Evolutionary conservation across 2,113 vertebrate species (phyloP).

Genomic region (Suricata suricatta): DNA sequence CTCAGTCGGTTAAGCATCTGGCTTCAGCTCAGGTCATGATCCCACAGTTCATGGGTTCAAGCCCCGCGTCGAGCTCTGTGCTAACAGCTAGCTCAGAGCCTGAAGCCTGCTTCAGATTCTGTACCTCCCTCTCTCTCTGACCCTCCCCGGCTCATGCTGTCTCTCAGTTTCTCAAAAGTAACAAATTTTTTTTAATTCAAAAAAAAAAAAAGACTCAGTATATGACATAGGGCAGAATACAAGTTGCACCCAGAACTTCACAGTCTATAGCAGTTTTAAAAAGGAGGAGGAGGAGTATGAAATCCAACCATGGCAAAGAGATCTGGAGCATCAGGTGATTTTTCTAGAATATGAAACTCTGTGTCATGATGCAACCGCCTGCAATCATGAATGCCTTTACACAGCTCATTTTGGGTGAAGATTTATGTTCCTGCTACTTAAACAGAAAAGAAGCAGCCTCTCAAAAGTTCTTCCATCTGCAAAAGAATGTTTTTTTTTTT

Average conservation of each 20-base stretch:
- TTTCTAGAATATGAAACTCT: not conserved
- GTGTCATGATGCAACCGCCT: not conserved
- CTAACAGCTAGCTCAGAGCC: too few relatives aligned
- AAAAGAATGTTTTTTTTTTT: not conserved
- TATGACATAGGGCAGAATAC: not conserved
- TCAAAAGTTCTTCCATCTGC: slow-evolving; percentile 1
- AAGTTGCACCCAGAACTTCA: not conserved
- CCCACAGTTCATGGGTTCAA: too few relatives aligned
- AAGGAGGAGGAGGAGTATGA: not conserved
- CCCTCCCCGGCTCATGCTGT: too few relatives aligned
- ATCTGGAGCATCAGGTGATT: not conserved
- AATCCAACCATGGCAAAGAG: not conserved
- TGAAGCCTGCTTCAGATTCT: too few relatives aligned
- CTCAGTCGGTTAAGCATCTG: too few relatives aligned
- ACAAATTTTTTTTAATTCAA: too few relatives aligned
- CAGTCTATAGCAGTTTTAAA: not conserved
- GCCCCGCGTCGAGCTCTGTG: too few relatives aligned
- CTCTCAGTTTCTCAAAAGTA: too few relatives aligned
- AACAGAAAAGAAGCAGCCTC: slow-evolving; percentile 34
- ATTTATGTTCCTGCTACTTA: slow-evolving; percentile 32
- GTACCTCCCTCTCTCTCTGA: too few relatives aligned
- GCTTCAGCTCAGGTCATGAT: too few relatives aligned
- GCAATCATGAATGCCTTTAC: not conserved
- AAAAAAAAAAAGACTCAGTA: not conserved
- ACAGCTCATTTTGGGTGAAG: not conserved